A percentile compares a stretch with the other conserved stretches of the same genome.
phyloP scores from a whole-genome alignment of 1,140 invertebrate species.

The Tribolium castaneum region DNA sequence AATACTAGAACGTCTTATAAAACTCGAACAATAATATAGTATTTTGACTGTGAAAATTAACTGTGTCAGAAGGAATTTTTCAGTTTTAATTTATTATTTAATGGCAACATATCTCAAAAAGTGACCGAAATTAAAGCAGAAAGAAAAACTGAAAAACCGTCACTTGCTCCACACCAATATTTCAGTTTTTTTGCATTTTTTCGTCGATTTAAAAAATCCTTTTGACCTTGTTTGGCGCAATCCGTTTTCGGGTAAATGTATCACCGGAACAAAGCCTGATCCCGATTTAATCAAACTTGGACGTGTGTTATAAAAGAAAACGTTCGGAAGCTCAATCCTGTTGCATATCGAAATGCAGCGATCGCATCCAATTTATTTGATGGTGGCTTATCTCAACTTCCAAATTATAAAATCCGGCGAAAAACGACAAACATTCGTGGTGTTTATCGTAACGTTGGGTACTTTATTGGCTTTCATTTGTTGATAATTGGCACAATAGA shows the following conservation, averaged over 20 bases:
- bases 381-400: neutral
- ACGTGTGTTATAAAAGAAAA: neutral
- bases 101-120: too few species aligned
- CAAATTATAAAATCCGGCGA: neutral
- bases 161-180: too few species aligned
- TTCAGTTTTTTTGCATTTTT: too few species aligned
- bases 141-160: too few species aligned
- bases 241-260: neutral
- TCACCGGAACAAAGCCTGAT: neutral
- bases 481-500: conserved; percentile 9
- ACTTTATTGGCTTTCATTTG: neutral
- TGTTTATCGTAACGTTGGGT: neutral
- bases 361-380: neutral
- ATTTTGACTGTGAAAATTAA: too few species aligned
- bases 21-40: too few species aligned
- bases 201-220: neutral
- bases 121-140: too few species aligned
- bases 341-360: neutral
- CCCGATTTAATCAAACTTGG: neutral
- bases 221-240: neutral
- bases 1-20: too few species aligned
- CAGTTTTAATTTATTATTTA: too few species aligned
- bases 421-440: neutral
- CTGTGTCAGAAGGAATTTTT: too few species aligned
- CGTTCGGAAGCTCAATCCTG: neutral